These are phyloP conservation scores for Sebastes nivosus DNA, from an alignment of 2,797 vertebrate genomes.

Conservation along the genomic window DNA sequence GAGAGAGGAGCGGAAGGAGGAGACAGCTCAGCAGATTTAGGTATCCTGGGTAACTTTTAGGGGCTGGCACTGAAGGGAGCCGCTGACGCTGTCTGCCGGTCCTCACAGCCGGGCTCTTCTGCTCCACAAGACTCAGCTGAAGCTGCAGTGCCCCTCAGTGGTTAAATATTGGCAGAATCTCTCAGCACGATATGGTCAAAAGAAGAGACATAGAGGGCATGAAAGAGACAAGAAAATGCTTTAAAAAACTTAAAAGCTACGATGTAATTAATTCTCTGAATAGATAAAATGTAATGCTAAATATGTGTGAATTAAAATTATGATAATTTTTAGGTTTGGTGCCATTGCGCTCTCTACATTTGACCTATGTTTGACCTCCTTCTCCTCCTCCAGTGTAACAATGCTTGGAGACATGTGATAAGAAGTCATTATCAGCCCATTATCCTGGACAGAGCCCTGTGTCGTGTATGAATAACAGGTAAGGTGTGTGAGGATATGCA, in stretches of 20 bases:
- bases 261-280: neutral
- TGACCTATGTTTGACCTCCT: neutral
- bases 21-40: slow-evolving; percentile 78
- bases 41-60: slow-evolving; percentile 72
- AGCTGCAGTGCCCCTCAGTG: slow-evolving; percentile 76
- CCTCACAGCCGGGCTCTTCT: slow-evolving; percentile 20
- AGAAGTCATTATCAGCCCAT: slow-evolving; percentile 18
- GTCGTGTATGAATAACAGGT: slow-evolving; percentile 17
- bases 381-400: neutral
- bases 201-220: slow-evolving; percentile 1
- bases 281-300: neutral
- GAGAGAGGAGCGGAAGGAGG: slow-evolving; percentile 47
- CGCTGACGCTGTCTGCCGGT: slow-evolving; percentile 43
- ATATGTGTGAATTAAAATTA: neutral
- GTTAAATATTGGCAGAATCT: neutral
- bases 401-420: neutral
- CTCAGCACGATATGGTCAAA: neutral
- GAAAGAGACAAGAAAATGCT: neutral
- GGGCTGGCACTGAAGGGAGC: slow-evolving; percentile 64
- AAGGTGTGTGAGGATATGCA: neutral
- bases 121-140: slow-evolving; percentile 32
- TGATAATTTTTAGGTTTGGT: neutral
- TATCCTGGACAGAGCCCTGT: neutral
- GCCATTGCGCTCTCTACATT: neutral
- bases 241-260: neutral